Percentiles rank a stretch among this genome's conserved stretches.
These are phyloP conservation scores for Leucosticte australis DNA, from an alignment of 2,113 vertebrate species.

Conservation along the genomic window DNA sequence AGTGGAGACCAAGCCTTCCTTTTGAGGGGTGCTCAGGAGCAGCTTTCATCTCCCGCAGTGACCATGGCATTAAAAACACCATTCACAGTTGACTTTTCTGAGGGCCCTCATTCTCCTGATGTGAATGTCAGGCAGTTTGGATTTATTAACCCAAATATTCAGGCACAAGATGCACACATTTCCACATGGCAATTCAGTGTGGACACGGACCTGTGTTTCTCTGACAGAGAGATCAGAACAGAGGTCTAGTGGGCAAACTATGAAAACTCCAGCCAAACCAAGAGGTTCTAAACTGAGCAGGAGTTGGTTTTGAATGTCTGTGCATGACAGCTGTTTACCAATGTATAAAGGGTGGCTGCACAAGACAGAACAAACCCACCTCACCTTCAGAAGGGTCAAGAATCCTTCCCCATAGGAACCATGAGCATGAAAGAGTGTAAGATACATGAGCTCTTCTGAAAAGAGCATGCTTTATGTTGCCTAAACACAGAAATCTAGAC, in stretches of 20 bases:
- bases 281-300: not conserved
- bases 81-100: not conserved
- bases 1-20: not conserved
- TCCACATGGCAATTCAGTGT: not conserved
- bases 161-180: not conserved
- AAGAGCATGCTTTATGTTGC: not conserved
- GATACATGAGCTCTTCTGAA: not conserved
- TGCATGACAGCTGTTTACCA: not conserved
- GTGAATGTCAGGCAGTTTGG: not conserved
- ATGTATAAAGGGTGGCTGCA: not conserved
- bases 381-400: not conserved
- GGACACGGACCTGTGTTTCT: rapidly evolving
- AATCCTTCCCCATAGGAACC: not conserved
- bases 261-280: not conserved
- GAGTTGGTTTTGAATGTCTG: not conserved
- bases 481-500: not conserved
- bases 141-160: not conserved
- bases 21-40: not conserved
- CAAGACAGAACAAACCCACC: not conserved
- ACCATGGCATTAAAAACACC: not conserved
- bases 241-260: not conserved
- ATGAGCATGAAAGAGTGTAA: not conserved
- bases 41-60: not conserved
- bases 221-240: not conserved
- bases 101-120: not conserved